These are phyloP conservation scores for Conger conger DNA, from an alignment of 2,113 vertebrate species.

Conservation along the genomic window DNA sequence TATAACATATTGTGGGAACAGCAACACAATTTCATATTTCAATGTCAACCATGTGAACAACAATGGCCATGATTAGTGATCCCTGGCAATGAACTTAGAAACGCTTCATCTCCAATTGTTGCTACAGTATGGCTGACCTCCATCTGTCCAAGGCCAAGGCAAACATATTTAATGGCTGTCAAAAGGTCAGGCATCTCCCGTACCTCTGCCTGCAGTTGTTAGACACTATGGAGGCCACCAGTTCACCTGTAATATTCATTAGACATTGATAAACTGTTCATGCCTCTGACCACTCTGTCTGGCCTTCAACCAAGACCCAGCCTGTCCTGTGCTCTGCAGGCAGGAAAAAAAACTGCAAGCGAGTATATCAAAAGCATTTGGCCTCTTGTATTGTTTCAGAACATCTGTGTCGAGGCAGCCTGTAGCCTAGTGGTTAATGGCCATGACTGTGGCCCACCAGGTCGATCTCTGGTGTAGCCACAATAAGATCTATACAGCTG, in stretches of 20 bases:
- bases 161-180: not conserved
- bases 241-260: not conserved
- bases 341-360: not conserved
- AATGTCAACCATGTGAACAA: not conserved
- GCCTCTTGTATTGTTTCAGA: not conserved
- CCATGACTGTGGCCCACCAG: too few species aligned
- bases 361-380: not conserved
- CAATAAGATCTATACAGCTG: too few species aligned
- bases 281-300: not conserved
- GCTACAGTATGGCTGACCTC: not conserved
- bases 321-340: not conserved
- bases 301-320: not conserved
- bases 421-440: too few species aligned
- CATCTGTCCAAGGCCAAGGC: not conserved
- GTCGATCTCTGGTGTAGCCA: too few species aligned
- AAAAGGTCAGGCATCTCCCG: not conserved
- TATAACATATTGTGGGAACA: not conserved
- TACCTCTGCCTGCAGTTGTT: not conserved
- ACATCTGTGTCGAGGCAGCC: too few species aligned
- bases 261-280: not conserved
- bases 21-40: not conserved
- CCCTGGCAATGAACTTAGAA: not conserved
- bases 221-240: not conserved
- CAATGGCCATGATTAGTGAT: not conserved
- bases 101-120: not conserved